phyloP scores from a whole-genome alignment of 2,113 vertebrate species.

The Rhizomys pruinosus region DNA sequence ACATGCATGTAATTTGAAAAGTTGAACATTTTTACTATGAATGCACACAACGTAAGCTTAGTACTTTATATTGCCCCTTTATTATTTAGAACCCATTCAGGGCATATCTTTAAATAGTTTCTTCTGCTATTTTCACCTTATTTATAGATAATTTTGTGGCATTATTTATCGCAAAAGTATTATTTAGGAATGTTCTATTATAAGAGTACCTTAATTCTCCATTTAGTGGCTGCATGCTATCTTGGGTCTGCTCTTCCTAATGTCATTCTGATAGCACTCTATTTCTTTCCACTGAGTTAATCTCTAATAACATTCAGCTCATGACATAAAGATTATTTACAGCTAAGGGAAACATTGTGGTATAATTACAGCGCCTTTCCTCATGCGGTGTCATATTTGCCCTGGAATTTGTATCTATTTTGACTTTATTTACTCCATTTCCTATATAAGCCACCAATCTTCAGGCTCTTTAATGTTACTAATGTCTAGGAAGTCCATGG shows the following conservation, averaged over 20 bases:
- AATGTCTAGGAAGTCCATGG: not conserved
- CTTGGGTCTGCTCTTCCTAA: not conserved
- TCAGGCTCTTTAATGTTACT: not conserved
- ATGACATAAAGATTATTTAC: not conserved
- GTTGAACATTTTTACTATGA: not conserved
- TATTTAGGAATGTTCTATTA: not conserved
- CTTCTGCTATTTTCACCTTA: not conserved
- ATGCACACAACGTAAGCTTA: not conserved
- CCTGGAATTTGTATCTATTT: not conserved
- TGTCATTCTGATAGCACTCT: not conserved
- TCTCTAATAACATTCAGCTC: not conserved
- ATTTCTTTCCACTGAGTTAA: not conserved
- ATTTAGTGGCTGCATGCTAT: not conserved
- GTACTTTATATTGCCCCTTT: not conserved
- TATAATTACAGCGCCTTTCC: not conserved
- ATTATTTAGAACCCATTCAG: not conserved
- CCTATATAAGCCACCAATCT: not conserved
- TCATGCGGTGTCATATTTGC: not conserved
- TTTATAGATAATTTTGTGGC: not conserved
- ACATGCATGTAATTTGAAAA: not conserved
- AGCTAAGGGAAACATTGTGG: not conserved
- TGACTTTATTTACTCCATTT: not conserved
- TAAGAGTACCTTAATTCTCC: not conserved
- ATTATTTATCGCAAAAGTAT: not conserved
- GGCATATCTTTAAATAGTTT: not conserved